Evolutionary conservation across 2,797 vertebrate genomes (phyloP), one percentile per base, ranked within the genome.

Genomic region (Alca torda): DNA sequence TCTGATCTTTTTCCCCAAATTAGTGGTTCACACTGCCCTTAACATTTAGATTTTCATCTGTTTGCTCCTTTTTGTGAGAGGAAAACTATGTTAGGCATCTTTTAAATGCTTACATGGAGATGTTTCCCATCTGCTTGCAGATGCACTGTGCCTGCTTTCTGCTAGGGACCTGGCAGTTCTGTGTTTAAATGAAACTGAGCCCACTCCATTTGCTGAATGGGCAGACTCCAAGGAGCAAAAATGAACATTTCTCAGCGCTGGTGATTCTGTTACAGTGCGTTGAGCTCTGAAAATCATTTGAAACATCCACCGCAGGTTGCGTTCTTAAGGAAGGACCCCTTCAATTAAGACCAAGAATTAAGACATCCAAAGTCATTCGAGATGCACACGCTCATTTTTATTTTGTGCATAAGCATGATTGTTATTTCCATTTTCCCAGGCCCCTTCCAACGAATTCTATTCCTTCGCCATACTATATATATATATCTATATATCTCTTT

Each of bases 71-170:
- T 86, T 77, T 90, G 56, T 73, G 73, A 88, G 85, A 84, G 82
- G 28, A 84, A 94, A 96, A 63, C 91, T 82, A 59, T 84, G 77
- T 85, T 60, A 87, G 92, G 70, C 69, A 80, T 87, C 82, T 94
- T 91, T 83, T 92, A 95, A 96, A 87, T 92, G 92, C 92, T 93
- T 78, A 78, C 68, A 89, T 56, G 84, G 89, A 89, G 89, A 96
- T 95, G 91, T 95, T 94, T 96, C 87, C 96, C 93, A 95, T 96
- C 95, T 96, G 94, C 72, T 92, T 95, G 79, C 79, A 86, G 87
- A 95, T 92, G 92, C 82, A 84, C 69, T 59, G 43, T 65, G 70
- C 53, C 65, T 89, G 73, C 76, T 93, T 95, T 94, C 78, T 95
- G 87, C 79, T 48, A 78, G 65, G 43, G 69, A 50, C 84, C 92